Percentiles rank a stretch among this genome's conserved stretches.
Conservation (phyloP, 2,888 invertebrate species). For the Brachycybe producta region DNA sequence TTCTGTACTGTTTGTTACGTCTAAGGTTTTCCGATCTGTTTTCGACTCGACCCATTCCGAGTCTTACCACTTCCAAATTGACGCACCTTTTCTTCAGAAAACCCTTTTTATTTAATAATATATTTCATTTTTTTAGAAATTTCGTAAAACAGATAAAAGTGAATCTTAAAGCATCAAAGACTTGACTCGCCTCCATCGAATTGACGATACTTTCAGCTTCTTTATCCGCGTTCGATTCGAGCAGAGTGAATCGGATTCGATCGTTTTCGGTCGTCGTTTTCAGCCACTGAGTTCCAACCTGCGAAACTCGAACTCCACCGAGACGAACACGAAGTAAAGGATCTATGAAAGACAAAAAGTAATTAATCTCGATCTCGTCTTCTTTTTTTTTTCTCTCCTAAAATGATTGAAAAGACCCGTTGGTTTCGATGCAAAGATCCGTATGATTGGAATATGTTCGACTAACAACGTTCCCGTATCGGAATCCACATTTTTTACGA, state of each 20-base stretch:
- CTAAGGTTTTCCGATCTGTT: neutral
- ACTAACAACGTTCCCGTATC: slow-evolving; percentile 12
- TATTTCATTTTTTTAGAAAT: too few species aligned
- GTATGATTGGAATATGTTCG: slow-evolving; percentile 11
- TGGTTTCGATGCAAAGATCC: neutral
- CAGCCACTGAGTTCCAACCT: slow-evolving; percentile 13
- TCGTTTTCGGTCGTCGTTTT: slow-evolving; percentile 1
- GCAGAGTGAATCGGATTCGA: slow-evolving; percentile 8
- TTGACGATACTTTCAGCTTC: slow-evolving; percentile 10
- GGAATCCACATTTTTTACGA: slow-evolving; percentile 4
- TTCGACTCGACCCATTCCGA: slow-evolving; percentile 14
- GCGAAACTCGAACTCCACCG: slow-evolving; percentile 1
- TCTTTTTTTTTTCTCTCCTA: neutral
- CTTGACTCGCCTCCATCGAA: neutral
- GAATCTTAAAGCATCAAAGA: neutral
- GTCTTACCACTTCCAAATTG: slow-evolving; percentile 9
- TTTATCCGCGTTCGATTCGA: neutral
- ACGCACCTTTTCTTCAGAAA: slow-evolving; percentile 10
- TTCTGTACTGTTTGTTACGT: slow-evolving; percentile 3
- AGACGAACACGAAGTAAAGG: slow-evolving; percentile 5
- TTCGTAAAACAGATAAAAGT: neutral
- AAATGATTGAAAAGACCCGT: neutral
- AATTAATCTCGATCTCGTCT: neutral
- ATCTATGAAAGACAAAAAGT: slow-evolving; percentile 2
- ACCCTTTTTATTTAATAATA: neutral